These are phyloP conservation scores for Stenolophus ochropezus DNA, from an alignment of 2,888 invertebrate genomes.

Conservation along the genomic window DNA sequence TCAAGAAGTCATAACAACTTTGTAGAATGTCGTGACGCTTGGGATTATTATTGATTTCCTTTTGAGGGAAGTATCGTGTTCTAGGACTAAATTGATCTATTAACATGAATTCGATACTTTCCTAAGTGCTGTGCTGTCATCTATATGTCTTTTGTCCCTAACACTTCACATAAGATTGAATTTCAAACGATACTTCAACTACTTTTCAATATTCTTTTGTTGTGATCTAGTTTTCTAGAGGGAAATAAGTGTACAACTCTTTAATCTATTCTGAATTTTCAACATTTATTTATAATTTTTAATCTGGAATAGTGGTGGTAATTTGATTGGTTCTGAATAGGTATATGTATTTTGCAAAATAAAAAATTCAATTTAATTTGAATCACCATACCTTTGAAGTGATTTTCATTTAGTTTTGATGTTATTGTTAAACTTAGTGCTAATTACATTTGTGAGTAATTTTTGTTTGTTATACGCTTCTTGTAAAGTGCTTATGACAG, in stretches of 20 bases:
- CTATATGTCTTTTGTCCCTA: background rate
- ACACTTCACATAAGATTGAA: background rate
- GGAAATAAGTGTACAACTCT: no score
- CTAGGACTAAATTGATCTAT: slow-evolving; percentile 24
- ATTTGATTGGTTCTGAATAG: no score
- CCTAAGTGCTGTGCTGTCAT: slow-evolving; percentile 34
- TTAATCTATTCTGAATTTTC: no score
- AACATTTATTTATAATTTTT: no score
- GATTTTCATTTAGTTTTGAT: no score
- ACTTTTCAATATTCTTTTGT: no score
- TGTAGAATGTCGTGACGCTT: background rate
- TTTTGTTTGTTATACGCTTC: background rate
- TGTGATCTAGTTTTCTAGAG: no score
- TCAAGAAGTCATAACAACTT: slow-evolving; percentile 12
- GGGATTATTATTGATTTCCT: slow-evolving; percentile 16
- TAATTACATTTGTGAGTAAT: background rate
- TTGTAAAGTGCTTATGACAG: background rate
- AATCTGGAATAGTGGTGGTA: no score
- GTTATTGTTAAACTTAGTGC: background rate
- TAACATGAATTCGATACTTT: slow-evolving; percentile 33
- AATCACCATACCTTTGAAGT: no score
- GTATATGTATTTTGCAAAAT: no score
- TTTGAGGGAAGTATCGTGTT: background rate
- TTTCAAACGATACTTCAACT: background rate
- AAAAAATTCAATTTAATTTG: no score